These are phyloP conservation scores for Chamaea fasciata DNA, from an alignment of 2,113 vertebrate species.

Conservation along the genomic window DNA sequence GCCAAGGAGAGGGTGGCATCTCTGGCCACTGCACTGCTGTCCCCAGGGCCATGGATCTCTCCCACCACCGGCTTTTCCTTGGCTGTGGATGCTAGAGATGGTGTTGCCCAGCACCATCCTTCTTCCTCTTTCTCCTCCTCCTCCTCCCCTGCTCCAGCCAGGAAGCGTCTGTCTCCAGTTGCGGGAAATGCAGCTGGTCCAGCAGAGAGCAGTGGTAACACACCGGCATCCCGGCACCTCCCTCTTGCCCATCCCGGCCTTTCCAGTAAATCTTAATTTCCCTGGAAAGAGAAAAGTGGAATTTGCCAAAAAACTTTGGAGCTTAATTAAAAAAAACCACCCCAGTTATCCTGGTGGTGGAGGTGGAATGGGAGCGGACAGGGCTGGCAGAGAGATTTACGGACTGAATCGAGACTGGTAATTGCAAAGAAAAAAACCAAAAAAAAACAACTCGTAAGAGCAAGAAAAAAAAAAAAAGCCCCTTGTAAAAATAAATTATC, in stretches of 20 bases:
- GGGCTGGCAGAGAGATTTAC: not conserved
- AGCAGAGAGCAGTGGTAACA: conserved; percentile 39
- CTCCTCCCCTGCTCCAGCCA: not conserved
- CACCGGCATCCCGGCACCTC: not conserved
- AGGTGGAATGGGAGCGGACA: not conserved
- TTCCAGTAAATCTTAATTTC: not conserved
- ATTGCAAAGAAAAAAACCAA: not conserved
- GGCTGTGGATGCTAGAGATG: not conserved
- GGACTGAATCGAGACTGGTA: not conserved
- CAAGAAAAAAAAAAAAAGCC: not conserved
- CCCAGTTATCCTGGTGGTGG: not conserved
- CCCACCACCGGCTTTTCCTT: not conserved
- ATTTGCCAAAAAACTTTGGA: not conserved
- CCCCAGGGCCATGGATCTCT: not conserved
- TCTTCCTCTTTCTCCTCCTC: not conserved
- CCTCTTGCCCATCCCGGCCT: not conserved
- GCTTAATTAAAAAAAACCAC: not conserved
- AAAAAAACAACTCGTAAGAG: not conserved
- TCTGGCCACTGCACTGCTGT: not conserved
- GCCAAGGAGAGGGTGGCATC: not conserved
- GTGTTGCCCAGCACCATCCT: not conserved
- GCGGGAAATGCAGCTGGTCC: not conserved
- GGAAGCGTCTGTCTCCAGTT: fast-evolving
- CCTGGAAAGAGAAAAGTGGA: conserved; percentile 9
- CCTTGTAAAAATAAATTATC: conserved; percentile 14